Percentiles rank a stretch among this genome's conserved stretches.
Evolutionary conservation across 2,113 vertebrate genomes (phyloP).

Genomic region (Psilopsiagon aurifrons): DNA sequence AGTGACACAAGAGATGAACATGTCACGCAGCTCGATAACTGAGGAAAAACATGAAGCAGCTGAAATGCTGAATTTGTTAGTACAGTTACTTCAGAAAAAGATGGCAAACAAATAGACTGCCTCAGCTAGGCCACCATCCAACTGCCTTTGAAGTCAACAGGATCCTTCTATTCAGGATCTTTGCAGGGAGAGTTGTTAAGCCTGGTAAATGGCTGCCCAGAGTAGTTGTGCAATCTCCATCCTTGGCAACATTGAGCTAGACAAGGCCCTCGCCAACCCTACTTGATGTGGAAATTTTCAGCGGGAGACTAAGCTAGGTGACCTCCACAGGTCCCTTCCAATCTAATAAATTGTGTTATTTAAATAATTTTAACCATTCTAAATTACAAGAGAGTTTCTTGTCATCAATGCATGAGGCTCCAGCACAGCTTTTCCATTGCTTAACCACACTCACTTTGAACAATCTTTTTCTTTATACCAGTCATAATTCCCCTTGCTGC

Average conservation of each 20-base stretch:
- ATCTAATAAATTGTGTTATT: background rate
- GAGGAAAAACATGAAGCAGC: background rate
- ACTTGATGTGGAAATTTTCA: background rate
- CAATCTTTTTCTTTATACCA: background rate
- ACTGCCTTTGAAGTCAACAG: background rate
- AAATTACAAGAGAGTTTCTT: background rate
- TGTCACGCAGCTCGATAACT: background rate
- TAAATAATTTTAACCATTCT: background rate
- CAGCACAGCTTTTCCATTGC: background rate
- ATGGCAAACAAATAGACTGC: background rate
- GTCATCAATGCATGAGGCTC: background rate
- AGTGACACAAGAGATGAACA: constrained; percentile 11
- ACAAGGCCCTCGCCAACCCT: background rate
- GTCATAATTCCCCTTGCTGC: background rate
- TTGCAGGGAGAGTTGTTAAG: background rate
- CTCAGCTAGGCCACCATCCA: background rate
- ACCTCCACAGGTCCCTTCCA: background rate
- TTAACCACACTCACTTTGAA: background rate
- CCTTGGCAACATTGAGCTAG: background rate
- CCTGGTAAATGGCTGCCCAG: background rate
- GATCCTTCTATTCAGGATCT: background rate
- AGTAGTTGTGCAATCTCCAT: background rate
- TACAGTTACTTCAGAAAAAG: background rate
- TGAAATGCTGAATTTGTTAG: background rate
- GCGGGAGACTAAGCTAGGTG: background rate